Percentiles rank a stretch among this genome's conserved stretches.
Conservation (phyloP, 2,113 vertebrate genomes). For the Dicrurus megarhynchus region DNA sequence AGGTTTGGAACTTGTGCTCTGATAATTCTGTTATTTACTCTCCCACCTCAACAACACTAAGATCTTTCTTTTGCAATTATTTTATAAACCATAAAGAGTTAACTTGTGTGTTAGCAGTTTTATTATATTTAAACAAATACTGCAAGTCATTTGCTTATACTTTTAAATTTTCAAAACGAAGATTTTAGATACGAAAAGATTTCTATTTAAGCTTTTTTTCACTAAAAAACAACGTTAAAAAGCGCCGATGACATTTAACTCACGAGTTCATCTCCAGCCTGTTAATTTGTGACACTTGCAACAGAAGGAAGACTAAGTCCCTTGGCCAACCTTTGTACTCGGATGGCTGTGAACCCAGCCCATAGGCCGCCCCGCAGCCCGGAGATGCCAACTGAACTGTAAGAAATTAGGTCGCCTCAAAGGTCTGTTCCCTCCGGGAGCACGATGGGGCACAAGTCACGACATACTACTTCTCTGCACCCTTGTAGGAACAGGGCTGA, state of each 20-base stretch:
- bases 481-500: neutral
- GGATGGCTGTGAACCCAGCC: neutral
- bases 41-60: neutral
- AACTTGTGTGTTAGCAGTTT: neutral
- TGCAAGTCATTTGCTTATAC: neutral
- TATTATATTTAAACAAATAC: neutral
- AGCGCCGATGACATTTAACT: neutral
- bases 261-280: neutral
- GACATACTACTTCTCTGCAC: neutral
- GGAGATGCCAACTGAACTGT: neutral
- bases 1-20: neutral
- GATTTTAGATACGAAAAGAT: neutral
- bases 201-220: neutral
- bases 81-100: neutral
- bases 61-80: neutral
- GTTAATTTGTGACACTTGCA: conserved; percentile 62
- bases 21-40: neutral
- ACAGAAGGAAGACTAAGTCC: neutral
- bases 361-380: neutral
- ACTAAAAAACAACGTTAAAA: neutral
- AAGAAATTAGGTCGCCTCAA: neutral
- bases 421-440: neutral
- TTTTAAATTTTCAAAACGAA: neutral
- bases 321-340: conserved; percentile 71
- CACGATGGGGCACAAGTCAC: neutral